These are phyloP conservation scores for Ferrisia virgata DNA, from an alignment of 2,888 invertebrate species.

Conservation along the genomic window DNA sequence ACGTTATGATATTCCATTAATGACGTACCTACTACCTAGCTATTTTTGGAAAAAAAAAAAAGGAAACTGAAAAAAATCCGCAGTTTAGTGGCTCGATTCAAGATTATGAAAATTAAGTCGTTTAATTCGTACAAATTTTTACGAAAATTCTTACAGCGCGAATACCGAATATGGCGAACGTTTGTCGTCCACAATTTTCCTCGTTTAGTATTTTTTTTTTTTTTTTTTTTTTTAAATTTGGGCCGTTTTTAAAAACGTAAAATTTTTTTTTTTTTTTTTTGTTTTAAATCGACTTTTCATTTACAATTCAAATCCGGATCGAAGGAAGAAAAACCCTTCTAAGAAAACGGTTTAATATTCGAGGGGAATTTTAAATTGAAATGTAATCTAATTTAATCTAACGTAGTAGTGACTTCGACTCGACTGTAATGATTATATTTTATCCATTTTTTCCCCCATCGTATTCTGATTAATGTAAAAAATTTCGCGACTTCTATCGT, in stretches of 20 bases:
- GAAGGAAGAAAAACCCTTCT: background rate
- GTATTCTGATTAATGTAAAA: background rate
- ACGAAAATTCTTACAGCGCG: background rate
- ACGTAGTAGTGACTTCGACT: constrained; percentile 24
- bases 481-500: background rate
- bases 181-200: constrained; percentile 1
- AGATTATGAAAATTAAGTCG: background rate
- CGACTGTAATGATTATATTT: constrained; percentile 34
- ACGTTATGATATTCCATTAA: too few relatives aligned
- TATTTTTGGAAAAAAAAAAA: too few relatives aligned
- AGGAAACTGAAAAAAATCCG: too few relatives aligned
- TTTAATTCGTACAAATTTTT: constrained; percentile 3
- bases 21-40: too few relatives aligned
- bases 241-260: too few relatives aligned
- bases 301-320: constrained; percentile 35
- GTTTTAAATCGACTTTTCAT: constrained; percentile 34
- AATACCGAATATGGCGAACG: background rate
- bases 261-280: too few relatives aligned
- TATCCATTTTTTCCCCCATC: background rate
- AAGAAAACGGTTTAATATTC: constrained; percentile 38
- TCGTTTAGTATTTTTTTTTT: constrained; percentile 18
- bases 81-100: background rate
- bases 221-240: too few relatives aligned
- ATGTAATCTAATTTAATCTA: constrained; percentile 41
- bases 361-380: constrained; percentile 37